Base-by-base conservation (phyloP, 2,797 vertebrate genomes). In the Protonibea diacanthus region DNA sequence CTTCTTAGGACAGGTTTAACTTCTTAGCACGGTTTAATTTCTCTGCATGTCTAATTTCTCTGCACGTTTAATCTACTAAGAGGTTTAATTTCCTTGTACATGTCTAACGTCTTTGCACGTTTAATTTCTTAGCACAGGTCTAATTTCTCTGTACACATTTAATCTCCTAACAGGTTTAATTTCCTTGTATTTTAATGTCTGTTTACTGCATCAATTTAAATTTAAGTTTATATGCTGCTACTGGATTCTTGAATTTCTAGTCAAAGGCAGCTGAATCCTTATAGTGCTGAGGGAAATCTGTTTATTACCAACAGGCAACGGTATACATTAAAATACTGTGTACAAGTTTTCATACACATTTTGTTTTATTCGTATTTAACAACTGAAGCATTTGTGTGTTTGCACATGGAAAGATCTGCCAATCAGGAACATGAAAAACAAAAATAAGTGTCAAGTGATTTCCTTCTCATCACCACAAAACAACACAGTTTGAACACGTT, bases 241-340 rank as follows among this genome's bases (percentile, higher is more conserved):
- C 33, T 33, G 33, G 33, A 38, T 38, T 38, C 33, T 38, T 9
- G 33, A 38, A 38, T 38, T 38, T 8, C 78, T 67, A 83, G 52
- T 90, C 72, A 89, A 82, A 89, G 59, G 77, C 86, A 88, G 75
- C 25, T 83, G 45, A 84, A 82, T 74, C 80, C 49, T 82, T 84
- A 84, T 67, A 88, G 84, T 92, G 90, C 87, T 81, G 89, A 90
- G 87, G 89, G 78, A 87, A 84, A 73, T 88, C 49, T 57, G 77
- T 93, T 94, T 93, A 94, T 94, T 94, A 92, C 86, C 91, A 91
- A 90, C 88, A 92, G 90, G 88, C 88, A 92, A 92, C 88, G 90
- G 89, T 89, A 89, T 91, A 94, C 92, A 91, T 90, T 84, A 93
- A 93, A 93, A 92, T 92, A 91, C 78, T 89, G 89, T 90, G 88